phyloP scores from a whole-genome alignment of 2,113 vertebrate genomes.

The Sphaerodactylus townsendi region DNA sequence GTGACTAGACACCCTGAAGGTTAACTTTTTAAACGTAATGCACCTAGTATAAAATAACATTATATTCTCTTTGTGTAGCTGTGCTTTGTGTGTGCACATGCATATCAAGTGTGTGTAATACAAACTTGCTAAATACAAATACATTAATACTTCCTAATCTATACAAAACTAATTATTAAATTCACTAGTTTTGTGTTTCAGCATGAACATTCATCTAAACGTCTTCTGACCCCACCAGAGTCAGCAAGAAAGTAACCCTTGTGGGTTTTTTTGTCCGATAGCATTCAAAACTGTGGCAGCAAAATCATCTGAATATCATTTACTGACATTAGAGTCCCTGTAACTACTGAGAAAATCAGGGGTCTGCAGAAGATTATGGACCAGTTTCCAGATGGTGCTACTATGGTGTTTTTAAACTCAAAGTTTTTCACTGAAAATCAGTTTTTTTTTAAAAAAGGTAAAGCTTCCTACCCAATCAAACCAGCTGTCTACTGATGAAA shows the following conservation, averaged over 20 bases:
- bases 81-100: not conserved
- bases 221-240: not conserved
- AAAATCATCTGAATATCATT: not conserved
- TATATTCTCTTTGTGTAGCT: constrained; percentile 39
- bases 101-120: not conserved
- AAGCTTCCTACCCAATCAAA: no score
- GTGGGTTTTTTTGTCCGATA: not conserved
- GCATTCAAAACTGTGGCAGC: not conserved
- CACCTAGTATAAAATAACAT: constrained; percentile 44
- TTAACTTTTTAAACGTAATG: constrained; percentile 63
- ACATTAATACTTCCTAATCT: constrained; percentile 42
- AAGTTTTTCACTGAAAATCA: not conserved
- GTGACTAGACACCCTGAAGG: constrained; percentile 64
- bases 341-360: not conserved
- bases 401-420: not conserved
- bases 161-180: not conserved
- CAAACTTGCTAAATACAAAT: constrained; percentile 46
- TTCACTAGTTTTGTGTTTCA: not conserved
- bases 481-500: no score
- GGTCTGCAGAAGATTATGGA: not conserved
- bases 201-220: not conserved
- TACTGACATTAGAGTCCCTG: not conserved
- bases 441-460: no score
- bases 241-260: not conserved
- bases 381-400: not conserved